Conservation (phyloP, 2,888 invertebrate species). For the Ennomos fuscantarius region DNA sequence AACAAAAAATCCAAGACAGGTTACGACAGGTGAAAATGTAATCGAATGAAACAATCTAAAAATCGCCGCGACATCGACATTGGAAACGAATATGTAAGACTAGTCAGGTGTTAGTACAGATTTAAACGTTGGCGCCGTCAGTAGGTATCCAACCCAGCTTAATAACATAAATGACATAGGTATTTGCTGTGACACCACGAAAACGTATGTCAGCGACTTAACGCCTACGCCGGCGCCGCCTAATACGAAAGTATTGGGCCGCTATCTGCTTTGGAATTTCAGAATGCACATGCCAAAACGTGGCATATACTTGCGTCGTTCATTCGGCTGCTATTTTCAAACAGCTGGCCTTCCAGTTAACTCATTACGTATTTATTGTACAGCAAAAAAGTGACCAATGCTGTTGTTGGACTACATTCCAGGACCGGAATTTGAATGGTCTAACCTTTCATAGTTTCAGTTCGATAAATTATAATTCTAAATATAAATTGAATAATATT, state of each 20-base stretch:
- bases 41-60: neutral
- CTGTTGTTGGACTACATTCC: slow-evolving; percentile 19
- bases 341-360: too few species aligned
- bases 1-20: too few species aligned
- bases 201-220: slow-evolving; percentile 37
- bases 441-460: too few species aligned
- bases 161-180: slow-evolving; percentile 52
- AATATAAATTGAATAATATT: too few species aligned
- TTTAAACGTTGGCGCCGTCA: slow-evolving; percentile 55
- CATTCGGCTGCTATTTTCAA: too few species aligned
- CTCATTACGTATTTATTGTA: too few species aligned
- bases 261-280: slow-evolving; percentile 37
- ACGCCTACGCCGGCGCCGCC: slow-evolving; percentile 27
- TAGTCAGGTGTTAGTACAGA: slow-evolving; percentile 58
- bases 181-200: slow-evolving; percentile 46
- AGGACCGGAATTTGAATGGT: slow-evolving; percentile 8
- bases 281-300: slow-evolving; percentile 33
- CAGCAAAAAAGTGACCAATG: neutral
- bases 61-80: slow-evolving; percentile 37
- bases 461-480: slow-evolving; percentile 1
- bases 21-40: neutral
- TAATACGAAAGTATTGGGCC: slow-evolving; percentile 12
- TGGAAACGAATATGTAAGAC: slow-evolving; percentile 47
- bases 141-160: slow-evolving; percentile 39
- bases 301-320: neutral